These are phyloP conservation scores for Lutjanus argentimaculatus DNA, from an alignment of 2,797 vertebrate genomes.

Conservation along the genomic window DNA sequence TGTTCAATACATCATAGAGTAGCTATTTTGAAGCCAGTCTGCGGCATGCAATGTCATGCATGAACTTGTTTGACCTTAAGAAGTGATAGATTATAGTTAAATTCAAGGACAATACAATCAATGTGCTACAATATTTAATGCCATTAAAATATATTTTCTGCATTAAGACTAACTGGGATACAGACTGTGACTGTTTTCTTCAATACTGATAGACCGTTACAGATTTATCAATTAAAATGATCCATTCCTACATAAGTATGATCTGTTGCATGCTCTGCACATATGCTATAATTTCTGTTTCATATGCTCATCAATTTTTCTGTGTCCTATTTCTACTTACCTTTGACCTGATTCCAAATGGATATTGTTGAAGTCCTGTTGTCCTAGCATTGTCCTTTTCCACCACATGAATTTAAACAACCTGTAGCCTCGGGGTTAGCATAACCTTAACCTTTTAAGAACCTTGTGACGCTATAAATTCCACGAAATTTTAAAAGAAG, in stretches of 20 bases:
- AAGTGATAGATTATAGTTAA: slow-evolving; percentile 1
- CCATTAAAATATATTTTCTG: background rate
- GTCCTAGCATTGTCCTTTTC: background rate
- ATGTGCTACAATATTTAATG: background rate
- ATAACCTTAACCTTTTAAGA: background rate
- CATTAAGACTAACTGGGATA: too few relatives aligned
- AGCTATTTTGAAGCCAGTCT: background rate
- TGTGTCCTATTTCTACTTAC: background rate
- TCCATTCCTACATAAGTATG: background rate
- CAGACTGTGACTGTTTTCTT: background rate
- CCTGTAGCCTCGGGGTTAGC: background rate
- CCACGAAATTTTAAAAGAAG: background rate
- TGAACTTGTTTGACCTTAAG: slow-evolving; percentile 16
- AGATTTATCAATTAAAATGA: background rate
- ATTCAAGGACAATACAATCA: slow-evolving; percentile 8
- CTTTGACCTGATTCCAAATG: background rate
- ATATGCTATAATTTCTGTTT: background rate
- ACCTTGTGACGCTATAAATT: background rate
- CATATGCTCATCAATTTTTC: too few relatives aligned
- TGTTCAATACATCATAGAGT: slow-evolving; percentile 19
- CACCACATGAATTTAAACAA: background rate
- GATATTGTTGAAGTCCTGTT: background rate
- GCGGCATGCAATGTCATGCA: background rate
- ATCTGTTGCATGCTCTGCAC: background rate
- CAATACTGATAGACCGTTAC: background rate